These are phyloP conservation scores for Drosophila littoralis DNA, from an alignment of 1,140 invertebrate genomes.

Conservation along the genomic window DNA sequence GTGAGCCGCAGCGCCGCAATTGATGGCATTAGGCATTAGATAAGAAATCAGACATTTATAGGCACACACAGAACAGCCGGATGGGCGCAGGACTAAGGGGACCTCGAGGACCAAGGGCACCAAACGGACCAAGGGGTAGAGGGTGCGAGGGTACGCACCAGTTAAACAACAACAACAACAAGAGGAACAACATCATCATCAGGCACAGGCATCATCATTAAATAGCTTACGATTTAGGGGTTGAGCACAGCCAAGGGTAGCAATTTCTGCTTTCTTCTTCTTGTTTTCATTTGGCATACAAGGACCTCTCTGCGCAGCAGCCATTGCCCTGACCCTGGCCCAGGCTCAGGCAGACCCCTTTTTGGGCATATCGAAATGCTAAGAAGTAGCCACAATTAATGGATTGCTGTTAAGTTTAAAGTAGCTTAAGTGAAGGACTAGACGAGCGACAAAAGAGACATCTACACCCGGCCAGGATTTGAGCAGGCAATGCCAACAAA, in stretches of 20 bases:
- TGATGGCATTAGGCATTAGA: conserved; percentile 81
- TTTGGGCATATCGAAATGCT: not conserved
- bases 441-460: too few relatives aligned
- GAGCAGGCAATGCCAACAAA: too few relatives aligned
- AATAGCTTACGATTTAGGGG: conserved; percentile 37
- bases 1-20: conserved; percentile 65
- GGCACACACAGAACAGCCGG: conserved; percentile 31
- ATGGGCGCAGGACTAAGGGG: not conserved
- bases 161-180: conserved; percentile 34
- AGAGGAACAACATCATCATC: conserved; percentile 19
- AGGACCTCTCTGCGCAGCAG: conserved; percentile 7
- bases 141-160: conserved; percentile 12
- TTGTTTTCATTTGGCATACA: not conserved
- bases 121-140: not conserved
- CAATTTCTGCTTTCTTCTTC: not conserved
- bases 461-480: too few relatives aligned
- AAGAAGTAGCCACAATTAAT: conserved; percentile 31
- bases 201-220: conserved; percentile 31
- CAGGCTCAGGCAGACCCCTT: not conserved
- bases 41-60: conserved; percentile 81
- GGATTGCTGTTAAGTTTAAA: conserved; percentile 18
- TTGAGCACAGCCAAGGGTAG: conserved; percentile 24
- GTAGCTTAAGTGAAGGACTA: not conserved
- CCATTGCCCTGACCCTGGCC: not conserved
- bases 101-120: not conserved